A percentile compares a stretch with the other conserved stretches of the same genome.
Evolutionary conservation across 2,797 vertebrate species (phyloP).

Genomic region (Clarias pachynema): DNA sequence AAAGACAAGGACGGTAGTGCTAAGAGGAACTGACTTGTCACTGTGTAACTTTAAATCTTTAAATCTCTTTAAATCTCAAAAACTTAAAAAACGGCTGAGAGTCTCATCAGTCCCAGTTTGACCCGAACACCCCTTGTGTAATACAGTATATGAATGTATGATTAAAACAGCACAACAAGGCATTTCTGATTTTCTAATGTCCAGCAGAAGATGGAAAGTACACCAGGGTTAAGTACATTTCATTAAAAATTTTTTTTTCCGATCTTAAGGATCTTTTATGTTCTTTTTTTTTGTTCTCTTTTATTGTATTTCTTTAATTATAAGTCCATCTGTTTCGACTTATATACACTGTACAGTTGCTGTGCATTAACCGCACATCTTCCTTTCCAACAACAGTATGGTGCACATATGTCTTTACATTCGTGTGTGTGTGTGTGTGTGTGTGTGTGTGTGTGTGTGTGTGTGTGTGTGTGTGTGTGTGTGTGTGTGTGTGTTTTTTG

Average conservation of each 20-base stretch:
- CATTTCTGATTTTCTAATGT: not conserved
- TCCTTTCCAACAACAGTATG: not conserved
- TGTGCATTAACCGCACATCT: not conserved
- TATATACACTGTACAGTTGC: not conserved
- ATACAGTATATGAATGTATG: too few species aligned
- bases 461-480: not conserved
- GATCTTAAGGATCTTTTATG: not conserved
- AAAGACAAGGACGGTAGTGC: not conserved
- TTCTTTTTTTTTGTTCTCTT: not conserved
- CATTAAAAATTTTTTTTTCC: not conserved
- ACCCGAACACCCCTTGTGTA: too few species aligned
- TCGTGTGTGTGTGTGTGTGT: too few species aligned
- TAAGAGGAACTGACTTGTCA: not conserved
- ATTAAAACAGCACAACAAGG: not conserved
- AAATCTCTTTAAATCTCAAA: not conserved
- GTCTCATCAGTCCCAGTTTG: too few species aligned
- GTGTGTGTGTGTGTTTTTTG: not conserved
- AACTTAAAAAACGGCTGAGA: not conserved
- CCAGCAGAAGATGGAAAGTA: not conserved
- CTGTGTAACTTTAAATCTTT: too few species aligned
- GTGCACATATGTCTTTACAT: constrained; percentile 2
- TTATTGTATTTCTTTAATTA: not conserved
- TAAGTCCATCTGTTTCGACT: not conserved
- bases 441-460: not conserved
- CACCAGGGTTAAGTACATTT: not conserved